These are phyloP conservation scores for Peromyscus maniculatus DNA, from an alignment of 2,113 vertebrate genomes.

Conservation along the genomic window DNA sequence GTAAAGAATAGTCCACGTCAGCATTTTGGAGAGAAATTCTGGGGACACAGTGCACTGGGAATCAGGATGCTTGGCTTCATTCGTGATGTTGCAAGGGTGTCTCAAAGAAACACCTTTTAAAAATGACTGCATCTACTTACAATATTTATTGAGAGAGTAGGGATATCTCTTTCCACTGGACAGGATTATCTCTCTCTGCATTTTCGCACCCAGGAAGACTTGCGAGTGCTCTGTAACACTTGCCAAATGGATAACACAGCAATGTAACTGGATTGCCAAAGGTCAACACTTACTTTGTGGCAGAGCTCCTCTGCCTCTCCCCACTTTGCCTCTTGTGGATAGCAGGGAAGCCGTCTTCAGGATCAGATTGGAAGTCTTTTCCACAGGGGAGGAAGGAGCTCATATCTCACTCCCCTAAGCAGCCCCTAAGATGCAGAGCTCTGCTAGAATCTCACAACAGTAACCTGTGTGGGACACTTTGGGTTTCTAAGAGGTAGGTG, in stretches of 20 bases:
- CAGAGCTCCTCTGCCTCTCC: not conserved
- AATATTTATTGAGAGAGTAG: slow-evolving; percentile 28
- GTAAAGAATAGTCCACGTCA: not conserved
- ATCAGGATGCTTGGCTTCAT: slow-evolving; percentile 13
- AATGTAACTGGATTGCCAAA: not conserved
- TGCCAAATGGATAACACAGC: not conserved
- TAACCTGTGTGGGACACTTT: not conserved
- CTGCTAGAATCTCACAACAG: not conserved
- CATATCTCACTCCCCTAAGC: not conserved
- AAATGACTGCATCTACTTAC: not conserved
- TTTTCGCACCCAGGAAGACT: not conserved
- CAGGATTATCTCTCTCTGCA: not conserved
- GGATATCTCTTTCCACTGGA: not conserved
- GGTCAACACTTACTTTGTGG: not conserved
- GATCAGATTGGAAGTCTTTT: not conserved
- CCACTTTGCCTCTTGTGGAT: not conserved
- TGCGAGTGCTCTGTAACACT: not conserved
- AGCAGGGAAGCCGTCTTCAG: not conserved
- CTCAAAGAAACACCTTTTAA: slow-evolving; percentile 11
- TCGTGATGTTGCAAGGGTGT: not conserved
- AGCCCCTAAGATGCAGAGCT: not conserved
- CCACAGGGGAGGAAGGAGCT: not conserved
- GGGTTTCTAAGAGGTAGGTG: not conserved
- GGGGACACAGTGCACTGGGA: slow-evolving; percentile 30
- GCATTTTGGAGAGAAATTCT: slow-evolving; percentile 39